These are phyloP conservation scores for Amyelois transitella DNA, from an alignment of 1,140 invertebrate species.

Conservation along the genomic window DNA sequence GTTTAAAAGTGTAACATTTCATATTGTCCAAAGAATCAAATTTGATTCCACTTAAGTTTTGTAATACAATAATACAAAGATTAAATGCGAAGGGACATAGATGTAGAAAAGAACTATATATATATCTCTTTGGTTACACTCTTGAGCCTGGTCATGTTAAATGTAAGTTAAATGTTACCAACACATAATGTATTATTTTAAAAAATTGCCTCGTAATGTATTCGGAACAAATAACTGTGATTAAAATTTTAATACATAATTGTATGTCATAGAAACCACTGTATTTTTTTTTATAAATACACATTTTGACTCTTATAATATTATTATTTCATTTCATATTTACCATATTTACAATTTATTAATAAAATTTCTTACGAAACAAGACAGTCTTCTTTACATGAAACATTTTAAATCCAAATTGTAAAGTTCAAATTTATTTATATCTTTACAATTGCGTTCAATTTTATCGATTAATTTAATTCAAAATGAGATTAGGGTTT, in stretches of 20 bases:
- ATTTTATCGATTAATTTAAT: no score
- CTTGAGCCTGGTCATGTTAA: slow-evolving; percentile 47
- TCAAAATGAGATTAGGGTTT: not conserved
- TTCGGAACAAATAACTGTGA: not conserved
- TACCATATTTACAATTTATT: no score
- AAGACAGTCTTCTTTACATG: no score
- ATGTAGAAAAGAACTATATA: no score
- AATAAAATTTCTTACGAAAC: no score
- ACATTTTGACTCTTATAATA: not conserved
- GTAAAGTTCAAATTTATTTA: no score
- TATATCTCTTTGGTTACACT: slow-evolving; percentile 44
- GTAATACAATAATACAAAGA: no score
- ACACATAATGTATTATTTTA: not conserved
- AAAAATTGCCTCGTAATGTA: not conserved
- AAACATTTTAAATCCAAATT: no score
- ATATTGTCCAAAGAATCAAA: no score
- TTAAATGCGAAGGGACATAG: no score
- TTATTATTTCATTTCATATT: no score
- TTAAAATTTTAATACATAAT: not conserved
- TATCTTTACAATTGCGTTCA: no score
- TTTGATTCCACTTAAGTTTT: slow-evolving; percentile 3
- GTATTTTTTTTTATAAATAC: not conserved
- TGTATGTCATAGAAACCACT: not conserved
- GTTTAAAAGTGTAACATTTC: slow-evolving; percentile 60
- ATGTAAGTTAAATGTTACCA: not conserved